These are phyloP conservation scores for Limanda limanda DNA, from an alignment of 2,113 vertebrate genomes.

Conservation along the genomic window DNA sequence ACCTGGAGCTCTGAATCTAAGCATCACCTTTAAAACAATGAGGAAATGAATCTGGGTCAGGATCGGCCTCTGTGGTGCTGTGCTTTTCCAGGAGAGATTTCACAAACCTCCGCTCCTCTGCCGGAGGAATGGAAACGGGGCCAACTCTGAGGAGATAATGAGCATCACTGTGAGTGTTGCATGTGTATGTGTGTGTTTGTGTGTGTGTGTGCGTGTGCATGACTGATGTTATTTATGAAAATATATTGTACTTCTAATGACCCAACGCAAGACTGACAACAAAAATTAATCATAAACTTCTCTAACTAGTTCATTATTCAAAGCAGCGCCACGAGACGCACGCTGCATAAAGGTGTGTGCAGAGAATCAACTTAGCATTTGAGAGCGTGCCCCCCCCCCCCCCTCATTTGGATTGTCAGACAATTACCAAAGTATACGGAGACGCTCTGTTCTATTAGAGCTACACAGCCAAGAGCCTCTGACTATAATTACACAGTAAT, in stretches of 20 bases:
- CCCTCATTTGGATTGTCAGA: conserved; percentile 60
- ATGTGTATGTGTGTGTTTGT: conserved; percentile 22
- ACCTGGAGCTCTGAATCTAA: conserved; percentile 43
- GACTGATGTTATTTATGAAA: conserved; percentile 51
- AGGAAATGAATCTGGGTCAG: conserved; percentile 69
- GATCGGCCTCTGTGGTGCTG: conserved; percentile 47
- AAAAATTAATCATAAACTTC: conserved; percentile 45
- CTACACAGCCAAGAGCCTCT: conserved; percentile 55
- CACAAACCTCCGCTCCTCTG: conserved; percentile 42
- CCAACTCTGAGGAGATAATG: conserved; percentile 76
- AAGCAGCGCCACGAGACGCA: not conserved
- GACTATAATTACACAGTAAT: conserved; percentile 71
- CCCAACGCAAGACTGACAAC: conserved; percentile 40
- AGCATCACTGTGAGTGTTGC: conserved; percentile 28
- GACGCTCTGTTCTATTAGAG: conserved; percentile 64
- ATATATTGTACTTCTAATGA: conserved; percentile 55
- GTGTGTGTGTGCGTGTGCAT: conserved; percentile 9
- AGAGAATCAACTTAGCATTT: conserved; percentile 33
- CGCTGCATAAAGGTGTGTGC: conserved; percentile 13
- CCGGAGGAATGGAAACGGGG: conserved; percentile 65
- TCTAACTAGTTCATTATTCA: conserved; percentile 44
- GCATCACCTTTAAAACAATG: conserved; percentile 38
- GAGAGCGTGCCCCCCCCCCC: conserved; percentile 26
- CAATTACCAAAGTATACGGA: conserved; percentile 45
- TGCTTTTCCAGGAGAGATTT: conserved; percentile 60